phyloP scores from a whole-genome alignment of 2,888 invertebrate genomes.

The Drosophila falleni region DNA sequence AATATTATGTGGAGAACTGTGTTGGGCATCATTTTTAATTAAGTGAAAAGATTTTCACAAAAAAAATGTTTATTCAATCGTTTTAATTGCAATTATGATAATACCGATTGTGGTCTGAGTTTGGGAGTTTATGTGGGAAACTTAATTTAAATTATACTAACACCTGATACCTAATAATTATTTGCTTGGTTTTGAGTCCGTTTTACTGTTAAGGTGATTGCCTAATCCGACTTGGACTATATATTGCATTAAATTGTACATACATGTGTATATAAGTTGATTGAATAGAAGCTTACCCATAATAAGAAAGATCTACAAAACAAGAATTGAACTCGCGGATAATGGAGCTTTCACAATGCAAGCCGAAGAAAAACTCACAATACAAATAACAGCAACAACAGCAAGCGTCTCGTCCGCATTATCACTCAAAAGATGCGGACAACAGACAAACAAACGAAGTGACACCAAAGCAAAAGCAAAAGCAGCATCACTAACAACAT shows the following conservation, averaged over 20 bases:
- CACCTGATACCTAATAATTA: neutral
- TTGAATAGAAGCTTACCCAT: neutral
- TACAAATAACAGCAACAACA: constrained; percentile 12
- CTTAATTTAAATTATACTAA: neutral
- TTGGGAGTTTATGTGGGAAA: neutral
- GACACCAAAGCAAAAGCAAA: constrained; percentile 11
- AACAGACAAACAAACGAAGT: neutral
- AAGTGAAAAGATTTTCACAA: neutral
- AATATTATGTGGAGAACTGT: neutral
- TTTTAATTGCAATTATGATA: neutral
- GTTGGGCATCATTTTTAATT: neutral
- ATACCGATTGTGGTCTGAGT: too few species aligned
- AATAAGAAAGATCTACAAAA: constrained; percentile 19
- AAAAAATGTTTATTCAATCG: too few species aligned
- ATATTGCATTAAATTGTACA: neutral
- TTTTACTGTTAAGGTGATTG: constrained; percentile 21
- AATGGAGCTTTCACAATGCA: constrained; percentile 53
- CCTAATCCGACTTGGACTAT: neutral
- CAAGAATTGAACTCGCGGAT: constrained; percentile 40
- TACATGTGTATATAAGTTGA: neutral
- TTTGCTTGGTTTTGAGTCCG: constrained; percentile 25
- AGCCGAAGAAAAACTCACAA: constrained; percentile 16
- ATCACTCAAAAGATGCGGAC: constrained; percentile 5
- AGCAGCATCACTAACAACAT: neutral
- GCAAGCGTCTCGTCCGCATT: constrained; percentile 7